Evolutionary conservation across 2,113 vertebrate species (phyloP).

Genomic region (Apteryx owenii): DNA sequence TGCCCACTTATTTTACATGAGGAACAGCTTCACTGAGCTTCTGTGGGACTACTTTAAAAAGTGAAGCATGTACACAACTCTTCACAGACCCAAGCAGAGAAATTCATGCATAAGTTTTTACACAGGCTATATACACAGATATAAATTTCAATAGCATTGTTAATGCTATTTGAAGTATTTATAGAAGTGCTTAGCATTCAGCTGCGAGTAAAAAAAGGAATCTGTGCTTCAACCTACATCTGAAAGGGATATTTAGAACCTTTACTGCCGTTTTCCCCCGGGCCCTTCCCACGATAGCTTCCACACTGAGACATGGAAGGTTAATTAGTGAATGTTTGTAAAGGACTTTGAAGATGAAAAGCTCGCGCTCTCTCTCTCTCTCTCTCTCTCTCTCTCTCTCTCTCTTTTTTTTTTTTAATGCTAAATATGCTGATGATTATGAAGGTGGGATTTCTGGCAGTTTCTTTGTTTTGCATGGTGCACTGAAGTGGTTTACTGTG

Average conservation of each 20-base stretch:
- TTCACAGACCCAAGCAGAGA: background rate
- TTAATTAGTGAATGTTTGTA: constrained; percentile 17
- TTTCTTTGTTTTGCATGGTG: background rate
- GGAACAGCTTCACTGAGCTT: background rate
- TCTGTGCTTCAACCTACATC: background rate
- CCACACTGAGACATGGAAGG: background rate
- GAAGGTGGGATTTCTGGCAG: constrained; percentile 17
- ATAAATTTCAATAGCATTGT: background rate
- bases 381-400: background rate
- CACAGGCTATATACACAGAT: background rate
- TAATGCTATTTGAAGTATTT: constrained; percentile 32
- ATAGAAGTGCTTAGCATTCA: constrained; percentile 39
- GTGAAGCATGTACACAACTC: background rate
- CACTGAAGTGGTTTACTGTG: constrained; percentile 9
- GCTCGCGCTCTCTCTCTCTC: background rate
- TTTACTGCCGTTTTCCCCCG: background rate
- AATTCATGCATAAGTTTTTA: background rate
- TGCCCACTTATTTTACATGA: background rate
- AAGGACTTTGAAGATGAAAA: constrained; percentile 44
- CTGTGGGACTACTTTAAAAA: background rate
- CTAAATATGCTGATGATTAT: background rate
- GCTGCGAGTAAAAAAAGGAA: background rate
- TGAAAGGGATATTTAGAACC: constrained; percentile 1
- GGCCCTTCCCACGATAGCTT: constrained; percentile 18
- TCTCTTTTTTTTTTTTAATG: background rate